A percentile compares a stretch with the other conserved stretches of the same genome.
Evolutionary conservation across 2,113 vertebrate genomes (phyloP).

Genomic region (Archilochus colubris): DNA sequence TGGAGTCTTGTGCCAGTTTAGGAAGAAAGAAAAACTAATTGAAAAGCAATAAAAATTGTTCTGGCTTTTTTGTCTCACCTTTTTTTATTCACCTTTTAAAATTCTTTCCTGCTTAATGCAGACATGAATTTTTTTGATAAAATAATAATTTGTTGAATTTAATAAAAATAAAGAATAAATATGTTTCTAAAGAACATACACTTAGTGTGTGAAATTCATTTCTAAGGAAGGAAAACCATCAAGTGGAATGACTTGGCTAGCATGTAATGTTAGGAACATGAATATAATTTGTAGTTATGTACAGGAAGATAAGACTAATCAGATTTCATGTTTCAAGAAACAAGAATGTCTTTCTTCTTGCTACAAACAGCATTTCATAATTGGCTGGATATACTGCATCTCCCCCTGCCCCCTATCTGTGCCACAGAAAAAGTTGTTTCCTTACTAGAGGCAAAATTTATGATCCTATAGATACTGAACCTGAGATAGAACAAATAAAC

Average conservation of each 20-base stretch:
- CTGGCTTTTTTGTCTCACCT: background rate
- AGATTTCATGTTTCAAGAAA: slow-evolving; percentile 7
- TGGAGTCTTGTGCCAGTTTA: background rate
- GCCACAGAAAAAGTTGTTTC: background rate
- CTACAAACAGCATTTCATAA: slow-evolving; percentile 20
- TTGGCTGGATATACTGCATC: background rate
- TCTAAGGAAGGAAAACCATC: background rate
- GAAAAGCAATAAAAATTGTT: background rate
- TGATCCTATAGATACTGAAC: background rate
- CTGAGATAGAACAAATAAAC: background rate
- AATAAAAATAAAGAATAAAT: background rate
- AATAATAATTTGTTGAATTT: background rate
- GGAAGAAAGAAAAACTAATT: background rate
- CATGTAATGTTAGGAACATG: background rate
- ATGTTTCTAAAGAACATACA: background rate
- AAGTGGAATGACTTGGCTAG: background rate
- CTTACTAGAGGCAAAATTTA: background rate
- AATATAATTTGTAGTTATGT: background rate
- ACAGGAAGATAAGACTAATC: slow-evolving; percentile 16
- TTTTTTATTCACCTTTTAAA: background rate
- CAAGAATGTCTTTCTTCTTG: slow-evolving; percentile 3
- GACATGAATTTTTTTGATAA: background rate
- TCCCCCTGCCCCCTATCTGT: background rate
- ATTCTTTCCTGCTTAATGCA: background rate
- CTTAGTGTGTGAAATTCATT: background rate